Evolutionary conservation across 2,797 vertebrate genomes (phyloP), one percentile per base, ranked within the genome.

Genomic region (Glossophaga mutica): DNA sequence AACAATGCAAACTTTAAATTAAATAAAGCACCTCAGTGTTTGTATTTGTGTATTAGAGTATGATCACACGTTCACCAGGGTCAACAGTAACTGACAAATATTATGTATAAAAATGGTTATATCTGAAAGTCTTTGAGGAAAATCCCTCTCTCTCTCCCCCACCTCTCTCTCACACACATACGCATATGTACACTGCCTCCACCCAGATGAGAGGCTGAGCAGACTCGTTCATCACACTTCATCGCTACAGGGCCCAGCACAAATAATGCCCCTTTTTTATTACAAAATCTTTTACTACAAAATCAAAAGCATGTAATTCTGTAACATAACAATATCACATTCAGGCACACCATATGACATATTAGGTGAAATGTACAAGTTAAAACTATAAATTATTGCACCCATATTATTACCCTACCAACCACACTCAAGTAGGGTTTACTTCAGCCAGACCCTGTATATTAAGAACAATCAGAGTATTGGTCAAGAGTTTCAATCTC

Each of bases 41-140:
- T 9, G 26, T 9, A 26, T 37, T 71, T 84, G 52, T 79, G 77
- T 94, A 29, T 78, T 52, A 70, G 42, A 87, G 37, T 78, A 85
- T 32, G 44, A 95, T 52, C 12, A 3, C 9, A 42, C 4, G 34
- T 44, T 8, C 5, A 16, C 19, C 52, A 26, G 10, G 6, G 39
- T 85, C 55, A 90, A 57, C 37, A 59, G 24, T 90, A 44, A 90
- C 26, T 87, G 42, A 96, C 50, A 82, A 73, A 79, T 83, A 67
- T 9, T 68, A 92, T 42, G 9, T 81, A 82, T 79, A 57, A 93
- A 92, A 94, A 87, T 73, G 19, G 34, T 71, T 81, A 34, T 52
- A 71, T 67, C 14, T 68, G 62, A 78, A 96, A 91, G 81, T 52
- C 44, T 96, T 91, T 65, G 15, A 78, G 87, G 39, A 89, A 90